Base-by-base conservation (phyloP, 2,113 vertebrate species). In the Clupea harengus region DNA sequence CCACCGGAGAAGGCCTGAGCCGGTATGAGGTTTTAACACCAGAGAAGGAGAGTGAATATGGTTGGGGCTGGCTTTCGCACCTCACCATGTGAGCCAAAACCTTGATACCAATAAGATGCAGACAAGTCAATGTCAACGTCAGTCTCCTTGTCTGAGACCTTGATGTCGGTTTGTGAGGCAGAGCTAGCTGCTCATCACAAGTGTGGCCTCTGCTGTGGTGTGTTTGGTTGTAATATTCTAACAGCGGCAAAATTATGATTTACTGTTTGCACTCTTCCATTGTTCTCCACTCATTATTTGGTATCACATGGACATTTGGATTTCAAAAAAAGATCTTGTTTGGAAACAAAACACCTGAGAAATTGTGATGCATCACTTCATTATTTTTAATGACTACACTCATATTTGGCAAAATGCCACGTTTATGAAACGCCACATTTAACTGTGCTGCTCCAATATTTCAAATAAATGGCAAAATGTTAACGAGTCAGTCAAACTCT, bases 341-440 rank as follows among this genome's bases (percentile, higher is more conserved):
- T 6, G 47, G 52, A 13, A 64, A 67, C n/a, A 28, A 67, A 67
- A 67, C 72, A 78, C 28, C 28, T 78, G 72, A 39, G 28, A 78
- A 15, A 78, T 82, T 86, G 72, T 83, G 89, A 87, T 84, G 86
- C 87, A 85, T 86, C 83, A 45, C 60, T 88, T 89, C 45, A 82
- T 84, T 91, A 81, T 91, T 88, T 92, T 85, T 87, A 90, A 88
- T 84, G 83, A 85, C 85, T 85, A 28, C 85, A 54, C 84, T 83
- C 45, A 82, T 78, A 46, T 86, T 81, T 86, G 84, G 86, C 89
- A 89, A 22, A 89, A 84, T 91, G 87, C 85, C 32, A 86, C 86
- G 45, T 87, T 85, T 22, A 81, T 86, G 39, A 85, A 83, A 89
- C 87, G 7, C 81, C 67, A 75, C 67, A 75, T 75, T 25, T 75